Base-by-base conservation (phyloP, 2,888 invertebrate species). In the Calliopum simillimum region DNA sequence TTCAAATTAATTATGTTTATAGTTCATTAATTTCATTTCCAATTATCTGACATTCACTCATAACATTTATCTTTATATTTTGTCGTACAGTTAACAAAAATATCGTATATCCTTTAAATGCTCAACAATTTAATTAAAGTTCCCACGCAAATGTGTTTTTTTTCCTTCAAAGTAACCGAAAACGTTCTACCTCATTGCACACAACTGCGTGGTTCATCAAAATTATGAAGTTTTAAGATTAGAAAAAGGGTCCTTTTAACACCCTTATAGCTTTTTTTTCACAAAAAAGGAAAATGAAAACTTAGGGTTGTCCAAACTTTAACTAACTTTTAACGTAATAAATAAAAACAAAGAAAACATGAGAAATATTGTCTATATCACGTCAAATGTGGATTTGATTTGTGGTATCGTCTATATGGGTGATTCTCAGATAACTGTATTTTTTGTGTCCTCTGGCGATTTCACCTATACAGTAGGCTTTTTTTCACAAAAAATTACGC, bases 1-100 rank as follows among this genome's bases (percentile, higher is more conserved):
- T 46, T 14, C 8, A 69, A 70, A 51, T 55, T 67, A 62, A 69
- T 68, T 63, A 47, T 44, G 53, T 75, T 74, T 68, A 74, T 78
- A 76, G 76, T 73, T 77, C 76, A 79, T 81, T 82, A 82, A 81
- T 79, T 81, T 76, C 71, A 71, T 76, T 73, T 76, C 78, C 79
- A 80, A 80, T 79, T 75, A 77, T 75, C 76, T 33, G 33, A 69
- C 79, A 77, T 79, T 82, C 80, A 81, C 33, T 33, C 33, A 33
- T 46, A 46, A 19, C 61, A 3, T 21, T 14, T 33, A 23, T 33
- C 49, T 63, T 11, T 25, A 16, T 21, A 46, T 62, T n/a, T 33
- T 33, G 33, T 8, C 8, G 33, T 33, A 8, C 8, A 33, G 5
- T 8, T 33, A 33, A 8, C 33, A 33, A 33, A 33, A 33, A 6